Conservation (phyloP, 1,140 invertebrate species). For the Cecropterus lyciades region DNA sequence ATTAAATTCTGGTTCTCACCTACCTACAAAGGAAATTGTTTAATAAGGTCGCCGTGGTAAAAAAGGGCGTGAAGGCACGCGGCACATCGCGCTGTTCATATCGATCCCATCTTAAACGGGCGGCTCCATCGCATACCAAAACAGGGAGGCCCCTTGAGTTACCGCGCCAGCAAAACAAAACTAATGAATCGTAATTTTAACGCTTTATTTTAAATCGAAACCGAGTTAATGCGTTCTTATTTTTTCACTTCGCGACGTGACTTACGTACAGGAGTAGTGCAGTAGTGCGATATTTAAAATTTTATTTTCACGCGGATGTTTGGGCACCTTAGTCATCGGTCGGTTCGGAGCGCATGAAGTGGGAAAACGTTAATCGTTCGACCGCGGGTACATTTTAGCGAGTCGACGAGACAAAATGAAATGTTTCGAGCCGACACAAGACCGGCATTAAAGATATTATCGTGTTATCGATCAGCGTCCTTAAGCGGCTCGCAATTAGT, state of each 20-base stretch:
- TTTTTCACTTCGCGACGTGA: constrained; percentile 17
- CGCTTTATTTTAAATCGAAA: constrained; percentile 36
- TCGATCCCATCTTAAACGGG: constrained; percentile 64
- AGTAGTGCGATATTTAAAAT: constrained; percentile 22
- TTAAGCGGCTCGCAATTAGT: constrained; percentile 76
- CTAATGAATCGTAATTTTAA: constrained; percentile 44
- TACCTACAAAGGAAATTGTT: constrained; percentile 44
- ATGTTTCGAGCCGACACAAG: constrained; percentile 57
- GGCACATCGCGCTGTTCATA: constrained; percentile 52
- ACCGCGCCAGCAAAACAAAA: constrained; percentile 48
- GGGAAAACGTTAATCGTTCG: constrained; percentile 40
- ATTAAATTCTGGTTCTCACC: constrained; percentile 30
- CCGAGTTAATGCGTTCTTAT: constrained; percentile 24
- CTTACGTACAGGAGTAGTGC: constrained; percentile 18
- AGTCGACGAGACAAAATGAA: constrained; percentile 57
- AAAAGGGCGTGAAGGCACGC: constrained; percentile 66
- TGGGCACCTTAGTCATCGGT: constrained; percentile 6
- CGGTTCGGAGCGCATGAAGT: constrained; percentile 4
- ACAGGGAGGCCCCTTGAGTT: constrained; percentile 48
- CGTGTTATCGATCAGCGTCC: constrained; percentile 75
- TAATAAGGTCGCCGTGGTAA: constrained; percentile 50
- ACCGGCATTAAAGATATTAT: constrained; percentile 74
- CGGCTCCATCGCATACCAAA: constrained; percentile 64
- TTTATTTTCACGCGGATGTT: constrained; percentile 11
- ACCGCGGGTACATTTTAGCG: constrained; percentile 47